phyloP scores from a whole-genome alignment of 2,888 invertebrate species.

The Baronia brevicornis region DNA sequence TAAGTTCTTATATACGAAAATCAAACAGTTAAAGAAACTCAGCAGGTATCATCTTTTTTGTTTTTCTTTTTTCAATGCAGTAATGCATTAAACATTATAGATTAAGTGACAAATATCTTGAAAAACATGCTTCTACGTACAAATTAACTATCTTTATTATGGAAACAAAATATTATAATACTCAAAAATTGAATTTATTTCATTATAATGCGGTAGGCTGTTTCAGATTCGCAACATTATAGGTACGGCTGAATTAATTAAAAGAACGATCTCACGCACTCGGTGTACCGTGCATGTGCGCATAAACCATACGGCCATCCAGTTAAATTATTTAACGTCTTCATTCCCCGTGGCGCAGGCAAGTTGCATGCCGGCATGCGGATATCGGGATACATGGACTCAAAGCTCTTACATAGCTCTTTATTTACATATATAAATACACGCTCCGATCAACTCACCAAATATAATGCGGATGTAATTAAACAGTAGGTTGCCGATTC shows the following conservation, averaged over 20 bases:
- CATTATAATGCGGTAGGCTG: slow-evolving; percentile 3
- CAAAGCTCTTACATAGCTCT: slow-evolving; percentile 12
- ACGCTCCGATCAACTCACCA: not conserved
- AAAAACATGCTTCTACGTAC: too few relatives aligned
- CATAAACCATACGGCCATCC: slow-evolving; percentile 61
- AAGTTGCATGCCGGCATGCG: slow-evolving; percentile 66
- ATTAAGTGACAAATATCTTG: too few relatives aligned
- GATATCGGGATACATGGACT: slow-evolving; percentile 52
- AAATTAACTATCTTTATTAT: too few relatives aligned
- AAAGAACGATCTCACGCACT: slow-evolving; percentile 28
- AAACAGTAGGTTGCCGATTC: too few relatives aligned
- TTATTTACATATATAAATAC: slow-evolving; percentile 2
- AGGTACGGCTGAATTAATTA: slow-evolving; percentile 23
- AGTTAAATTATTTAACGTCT: slow-evolving; percentile 74
- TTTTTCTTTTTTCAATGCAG: too few relatives aligned
- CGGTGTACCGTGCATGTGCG: slow-evolving; percentile 40
- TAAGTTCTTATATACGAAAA: too few relatives aligned
- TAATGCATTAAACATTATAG: too few relatives aligned
- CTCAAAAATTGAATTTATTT: too few relatives aligned
- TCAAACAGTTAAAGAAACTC: too few relatives aligned
- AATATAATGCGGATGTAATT: too few relatives aligned
- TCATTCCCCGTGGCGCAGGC: slow-evolving; percentile 68
- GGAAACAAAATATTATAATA: too few relatives aligned
- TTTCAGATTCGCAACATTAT: slow-evolving; percentile 6
- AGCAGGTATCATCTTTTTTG: too few relatives aligned